Conservation (phyloP, 2,888 invertebrate genomes). For the Callinectes sapidus region DNA sequence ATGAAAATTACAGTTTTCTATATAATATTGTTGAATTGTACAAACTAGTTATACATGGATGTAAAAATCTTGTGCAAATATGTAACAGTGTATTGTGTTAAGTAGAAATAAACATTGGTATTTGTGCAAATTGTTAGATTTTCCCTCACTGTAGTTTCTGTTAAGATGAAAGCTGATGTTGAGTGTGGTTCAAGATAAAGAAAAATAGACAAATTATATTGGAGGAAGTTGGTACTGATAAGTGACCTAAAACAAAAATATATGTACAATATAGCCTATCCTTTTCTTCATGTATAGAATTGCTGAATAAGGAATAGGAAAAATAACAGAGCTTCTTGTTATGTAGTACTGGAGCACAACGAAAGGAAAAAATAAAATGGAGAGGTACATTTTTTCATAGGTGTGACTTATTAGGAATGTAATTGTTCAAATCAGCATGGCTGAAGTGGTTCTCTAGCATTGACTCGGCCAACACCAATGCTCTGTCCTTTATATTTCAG, state of each 20-base stretch:
- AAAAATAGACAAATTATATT: background rate
- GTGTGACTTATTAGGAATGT: background rate
- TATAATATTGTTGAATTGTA: conserved; percentile 49
- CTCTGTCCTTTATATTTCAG: conserved; percentile 68
- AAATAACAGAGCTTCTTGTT: background rate
- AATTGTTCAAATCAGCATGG: background rate
- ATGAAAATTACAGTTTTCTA: conserved; percentile 16
- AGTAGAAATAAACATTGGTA: conserved; percentile 37
- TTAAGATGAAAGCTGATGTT: background rate
- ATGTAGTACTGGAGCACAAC: background rate
- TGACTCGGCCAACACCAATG: conserved; percentile 51
- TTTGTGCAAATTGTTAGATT: background rate
- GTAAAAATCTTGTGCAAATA: background rate
- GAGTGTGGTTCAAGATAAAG: background rate
- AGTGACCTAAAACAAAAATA: background rate
- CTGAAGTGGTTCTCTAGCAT: background rate
- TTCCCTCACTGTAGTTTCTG: background rate
- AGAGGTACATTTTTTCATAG: background rate
- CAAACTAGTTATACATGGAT: conserved; percentile 32
- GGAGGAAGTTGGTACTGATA: background rate
- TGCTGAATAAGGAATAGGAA: background rate
- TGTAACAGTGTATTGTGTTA: conserved; percentile 24
- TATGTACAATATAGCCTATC: background rate
- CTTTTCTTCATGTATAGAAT: background rate
- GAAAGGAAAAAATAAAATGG: background rate